Percentiles rank a stretch among this genome's conserved stretches.
Evolutionary conservation across 2,888 invertebrate species (phyloP).

Genomic region (Lutraria lutraria): DNA sequence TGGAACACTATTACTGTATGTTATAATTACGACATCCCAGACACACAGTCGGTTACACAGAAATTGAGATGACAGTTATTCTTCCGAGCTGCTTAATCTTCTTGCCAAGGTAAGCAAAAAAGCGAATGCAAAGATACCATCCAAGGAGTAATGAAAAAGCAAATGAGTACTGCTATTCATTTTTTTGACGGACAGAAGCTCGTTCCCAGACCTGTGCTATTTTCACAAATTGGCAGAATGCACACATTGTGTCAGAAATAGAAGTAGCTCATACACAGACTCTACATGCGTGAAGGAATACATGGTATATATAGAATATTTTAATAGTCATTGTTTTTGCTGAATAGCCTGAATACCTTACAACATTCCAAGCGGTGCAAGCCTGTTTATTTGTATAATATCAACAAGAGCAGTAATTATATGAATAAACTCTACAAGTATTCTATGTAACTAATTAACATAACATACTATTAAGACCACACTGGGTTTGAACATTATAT

Average conservation of each 20-base stretch:
- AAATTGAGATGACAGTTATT: conserved; percentile 40
- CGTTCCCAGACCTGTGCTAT: conserved; percentile 26
- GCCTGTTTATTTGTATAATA: background rate
- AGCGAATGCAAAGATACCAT: background rate
- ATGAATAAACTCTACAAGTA: no score
- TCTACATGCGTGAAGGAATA: background rate
- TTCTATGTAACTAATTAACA: no score
- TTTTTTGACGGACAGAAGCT: conserved; percentile 17
- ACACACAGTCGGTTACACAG: background rate
- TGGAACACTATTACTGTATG: background rate
- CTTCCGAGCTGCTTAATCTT: conserved; percentile 3
- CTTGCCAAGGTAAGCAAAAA: conserved; percentile 42
- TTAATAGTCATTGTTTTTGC: background rate
- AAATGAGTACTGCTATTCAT: conserved; percentile 23
- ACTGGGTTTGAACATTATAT: no score
- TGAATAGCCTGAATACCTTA: background rate
- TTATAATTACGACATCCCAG: background rate
- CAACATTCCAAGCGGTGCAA: background rate
- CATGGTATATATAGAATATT: background rate
- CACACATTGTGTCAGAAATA: conserved; percentile 11
- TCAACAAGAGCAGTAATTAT: no score
- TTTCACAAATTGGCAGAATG: conserved; percentile 16
- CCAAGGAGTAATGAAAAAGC: conserved; percentile 39
- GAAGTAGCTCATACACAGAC: background rate
- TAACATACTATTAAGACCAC: no score